phyloP scores from a whole-genome alignment of 1,140 invertebrate species.

The Cydia pomonella region DNA sequence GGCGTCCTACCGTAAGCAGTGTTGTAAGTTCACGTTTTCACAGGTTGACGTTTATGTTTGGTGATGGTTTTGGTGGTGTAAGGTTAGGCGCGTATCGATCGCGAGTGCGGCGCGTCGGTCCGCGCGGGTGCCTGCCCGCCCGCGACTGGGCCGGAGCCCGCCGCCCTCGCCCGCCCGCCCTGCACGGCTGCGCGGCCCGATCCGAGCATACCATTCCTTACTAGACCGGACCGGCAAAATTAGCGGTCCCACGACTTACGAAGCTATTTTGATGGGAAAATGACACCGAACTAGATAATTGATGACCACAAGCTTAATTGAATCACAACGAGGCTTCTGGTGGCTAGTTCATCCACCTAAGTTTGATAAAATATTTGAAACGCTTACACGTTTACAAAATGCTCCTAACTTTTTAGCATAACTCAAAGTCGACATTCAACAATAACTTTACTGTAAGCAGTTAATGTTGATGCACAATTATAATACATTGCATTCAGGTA shows the following conservation, averaged over 20 bases:
- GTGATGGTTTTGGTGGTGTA: slow-evolving; percentile 47
- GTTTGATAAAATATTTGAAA: not conserved
- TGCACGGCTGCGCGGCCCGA: slow-evolving; percentile 62
- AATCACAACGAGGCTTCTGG: not conserved
- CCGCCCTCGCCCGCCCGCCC: slow-evolving; percentile 38
- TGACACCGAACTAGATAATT: slow-evolving; percentile 16
- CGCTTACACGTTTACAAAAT: not conserved
- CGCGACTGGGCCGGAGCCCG: slow-evolving; percentile 38
- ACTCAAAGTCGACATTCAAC: not conserved
- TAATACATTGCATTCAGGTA: too few species aligned
- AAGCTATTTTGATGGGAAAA: slow-evolving; percentile 7
- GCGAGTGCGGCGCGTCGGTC: slow-evolving; percentile 44
- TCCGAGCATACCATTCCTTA: slow-evolving; percentile 39
- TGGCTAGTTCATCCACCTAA: not conserved
- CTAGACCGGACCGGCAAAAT: slow-evolving; percentile 7
- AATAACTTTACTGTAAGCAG: not conserved
- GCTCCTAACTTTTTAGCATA: not conserved
- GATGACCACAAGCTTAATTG: not conserved
- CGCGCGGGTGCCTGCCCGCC: slow-evolving; percentile 56
- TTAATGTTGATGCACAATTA: not conserved
- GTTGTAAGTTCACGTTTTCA: slow-evolving; percentile 39
- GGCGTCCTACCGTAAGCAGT: slow-evolving; percentile 1
- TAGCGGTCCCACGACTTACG: slow-evolving; percentile 6
- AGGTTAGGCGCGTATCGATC: slow-evolving; percentile 48
- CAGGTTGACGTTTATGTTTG: slow-evolving; percentile 45